These are phyloP conservation scores for Astyanax mexicanus DNA, from an alignment of 2,797 vertebrate species.

Conservation along the genomic window DNA sequence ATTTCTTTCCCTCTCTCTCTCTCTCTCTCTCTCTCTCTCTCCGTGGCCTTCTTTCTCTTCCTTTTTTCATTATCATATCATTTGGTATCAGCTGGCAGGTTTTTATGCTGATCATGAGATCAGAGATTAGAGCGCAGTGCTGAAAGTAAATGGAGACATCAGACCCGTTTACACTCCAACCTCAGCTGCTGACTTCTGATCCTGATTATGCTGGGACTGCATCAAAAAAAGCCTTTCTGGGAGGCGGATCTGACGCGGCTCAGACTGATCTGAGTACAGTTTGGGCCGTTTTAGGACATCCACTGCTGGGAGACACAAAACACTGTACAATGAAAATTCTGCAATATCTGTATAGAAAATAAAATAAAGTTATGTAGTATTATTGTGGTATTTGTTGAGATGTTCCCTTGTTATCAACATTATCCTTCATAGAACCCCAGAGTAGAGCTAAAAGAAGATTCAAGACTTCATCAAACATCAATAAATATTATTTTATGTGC, in stretches of 20 bases:
- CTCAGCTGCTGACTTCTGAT: background rate
- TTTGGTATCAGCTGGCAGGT: constrained; percentile 71
- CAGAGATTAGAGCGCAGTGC: constrained; percentile 21
- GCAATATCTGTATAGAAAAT: no score
- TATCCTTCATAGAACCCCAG: no score
- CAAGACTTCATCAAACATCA: no score
- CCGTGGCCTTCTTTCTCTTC: background rate
- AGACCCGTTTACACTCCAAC: background rate
- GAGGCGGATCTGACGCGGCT: background rate
- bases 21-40: no score
- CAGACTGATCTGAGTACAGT: background rate
- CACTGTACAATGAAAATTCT: no score
- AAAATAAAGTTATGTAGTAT: no score
- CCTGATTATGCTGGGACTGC: background rate
- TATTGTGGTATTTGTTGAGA: no score
- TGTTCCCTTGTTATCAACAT: no score
- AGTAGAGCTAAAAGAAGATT: no score
- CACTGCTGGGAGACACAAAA: no score
- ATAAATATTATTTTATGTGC: no score
- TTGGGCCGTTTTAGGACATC: background rate
- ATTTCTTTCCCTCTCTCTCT: constrained; percentile 66
- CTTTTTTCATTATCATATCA: constrained; percentile 70
- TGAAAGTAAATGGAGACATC: constrained; percentile 54
- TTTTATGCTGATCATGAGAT: constrained; percentile 52
- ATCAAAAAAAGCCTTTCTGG: no score